These are phyloP conservation scores for Corydoras maculifer DNA, from an alignment of 2,113 vertebrate species.

Conservation along the genomic window DNA sequence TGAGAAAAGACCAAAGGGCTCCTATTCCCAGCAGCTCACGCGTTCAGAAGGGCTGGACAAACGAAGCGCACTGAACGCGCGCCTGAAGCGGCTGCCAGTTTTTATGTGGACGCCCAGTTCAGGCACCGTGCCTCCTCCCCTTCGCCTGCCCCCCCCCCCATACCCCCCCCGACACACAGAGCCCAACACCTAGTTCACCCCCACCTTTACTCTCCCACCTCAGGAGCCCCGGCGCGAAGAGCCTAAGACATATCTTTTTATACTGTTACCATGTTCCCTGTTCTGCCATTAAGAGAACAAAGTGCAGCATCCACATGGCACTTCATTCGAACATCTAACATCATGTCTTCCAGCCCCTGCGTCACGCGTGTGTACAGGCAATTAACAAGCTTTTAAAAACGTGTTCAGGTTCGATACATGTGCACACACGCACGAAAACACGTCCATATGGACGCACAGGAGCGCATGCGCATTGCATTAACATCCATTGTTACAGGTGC, in stretches of 20 bases:
- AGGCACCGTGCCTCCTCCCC: slow-evolving; percentile 53
- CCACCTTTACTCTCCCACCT: slow-evolving; percentile 8
- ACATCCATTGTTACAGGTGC: too few relatives aligned
- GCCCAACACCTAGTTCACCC: slow-evolving; percentile 61
- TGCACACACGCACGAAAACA: background rate
- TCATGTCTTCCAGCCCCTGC: too few relatives aligned
- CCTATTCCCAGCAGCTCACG: slow-evolving; percentile 46
- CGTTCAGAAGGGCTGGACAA: slow-evolving; percentile 44
- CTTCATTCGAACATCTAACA: too few relatives aligned
- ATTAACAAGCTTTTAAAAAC: slow-evolving; percentile 20
- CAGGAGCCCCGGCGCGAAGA: slow-evolving; percentile 15
- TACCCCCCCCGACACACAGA: slow-evolving; percentile 26
- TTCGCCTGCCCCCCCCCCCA: slow-evolving; percentile 41
- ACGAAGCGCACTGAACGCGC: slow-evolving; percentile 62
- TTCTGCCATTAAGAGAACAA: slow-evolving; percentile 18
- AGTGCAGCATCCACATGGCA: background rate
- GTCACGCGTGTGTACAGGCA: background rate
- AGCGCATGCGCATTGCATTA: too few relatives aligned
- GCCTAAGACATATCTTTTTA: slow-evolving; percentile 21
- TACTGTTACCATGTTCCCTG: slow-evolving; percentile 14
- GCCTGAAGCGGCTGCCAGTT: slow-evolving; percentile 60
- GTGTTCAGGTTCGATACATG: slow-evolving; percentile 8
- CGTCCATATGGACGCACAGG: background rate
- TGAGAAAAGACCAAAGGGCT: slow-evolving; percentile 24
- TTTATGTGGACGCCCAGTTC: slow-evolving; percentile 71